These are phyloP conservation scores for Rhinophrynus dorsalis DNA, from an alignment of 2,797 vertebrate genomes.

Conservation along the genomic window DNA sequence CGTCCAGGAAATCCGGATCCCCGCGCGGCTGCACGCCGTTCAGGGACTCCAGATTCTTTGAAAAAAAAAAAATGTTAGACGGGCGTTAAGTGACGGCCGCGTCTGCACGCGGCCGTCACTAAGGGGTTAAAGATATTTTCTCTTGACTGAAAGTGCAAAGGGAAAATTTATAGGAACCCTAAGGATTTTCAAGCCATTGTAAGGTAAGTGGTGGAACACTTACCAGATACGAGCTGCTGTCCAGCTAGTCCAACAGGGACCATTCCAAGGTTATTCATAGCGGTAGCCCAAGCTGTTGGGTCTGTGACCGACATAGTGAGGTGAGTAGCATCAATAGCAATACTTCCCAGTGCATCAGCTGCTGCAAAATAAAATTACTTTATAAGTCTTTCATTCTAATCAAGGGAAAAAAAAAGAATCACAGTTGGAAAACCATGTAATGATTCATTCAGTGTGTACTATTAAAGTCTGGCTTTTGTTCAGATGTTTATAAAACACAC, in stretches of 20 bases:
- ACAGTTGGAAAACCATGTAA: not conserved
- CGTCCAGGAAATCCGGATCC: too few relatives aligned
- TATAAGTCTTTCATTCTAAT: constrained; percentile 6
- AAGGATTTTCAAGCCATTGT: too few relatives aligned
- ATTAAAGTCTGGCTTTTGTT: not conserved
- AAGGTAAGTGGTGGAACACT: constrained; percentile 30
- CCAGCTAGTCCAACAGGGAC: constrained; percentile 85
- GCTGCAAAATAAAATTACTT: constrained; percentile 61
- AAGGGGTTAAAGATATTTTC: too few relatives aligned
- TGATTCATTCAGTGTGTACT: not conserved
- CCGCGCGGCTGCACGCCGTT: too few relatives aligned
- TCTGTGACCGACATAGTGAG: constrained; percentile 83
- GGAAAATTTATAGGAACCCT: too few relatives aligned
- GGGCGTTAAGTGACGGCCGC: too few relatives aligned
- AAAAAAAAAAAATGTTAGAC: too few relatives aligned
- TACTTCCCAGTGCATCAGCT: constrained; percentile 82
- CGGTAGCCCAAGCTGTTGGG: constrained; percentile 87
- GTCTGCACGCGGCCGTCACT: too few relatives aligned
- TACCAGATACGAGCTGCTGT: constrained; percentile 90
- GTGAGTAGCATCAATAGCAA: constrained; percentile 82
- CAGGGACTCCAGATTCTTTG: too few relatives aligned
- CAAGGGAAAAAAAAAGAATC: not conserved
- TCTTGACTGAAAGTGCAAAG: too few relatives aligned
- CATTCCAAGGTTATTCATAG: constrained; percentile 94
- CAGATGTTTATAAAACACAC: not conserved